These are phyloP conservation scores for Felis chaus DNA, from an alignment of 2,113 vertebrate genomes.

Conservation along the genomic window DNA sequence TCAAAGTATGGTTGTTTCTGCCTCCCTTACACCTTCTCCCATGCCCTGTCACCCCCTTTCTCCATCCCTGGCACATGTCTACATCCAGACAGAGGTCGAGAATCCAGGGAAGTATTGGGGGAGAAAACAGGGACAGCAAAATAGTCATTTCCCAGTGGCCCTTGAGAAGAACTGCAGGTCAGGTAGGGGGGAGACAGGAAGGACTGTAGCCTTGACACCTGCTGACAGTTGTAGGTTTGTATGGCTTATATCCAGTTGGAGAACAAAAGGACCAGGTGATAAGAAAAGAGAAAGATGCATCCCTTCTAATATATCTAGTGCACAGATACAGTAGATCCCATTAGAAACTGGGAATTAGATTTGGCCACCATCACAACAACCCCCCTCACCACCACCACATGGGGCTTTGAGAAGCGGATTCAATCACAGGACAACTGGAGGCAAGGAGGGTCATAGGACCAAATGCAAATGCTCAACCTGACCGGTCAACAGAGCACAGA, in stretches of 20 bases:
- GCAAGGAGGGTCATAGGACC: fast-evolving
- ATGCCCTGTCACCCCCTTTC: not conserved
- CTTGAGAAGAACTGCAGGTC: not conserved
- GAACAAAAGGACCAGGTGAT: not conserved
- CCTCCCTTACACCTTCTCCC: not conserved
- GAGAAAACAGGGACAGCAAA: not conserved
- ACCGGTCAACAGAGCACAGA: not conserved
- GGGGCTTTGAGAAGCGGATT: not conserved
- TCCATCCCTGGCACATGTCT: not conserved
- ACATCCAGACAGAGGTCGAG: not conserved
- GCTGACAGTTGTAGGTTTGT: not conserved
- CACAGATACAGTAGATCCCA: not conserved
- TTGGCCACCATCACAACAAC: not conserved
- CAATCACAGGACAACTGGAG: not conserved
- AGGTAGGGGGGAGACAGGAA: not conserved
- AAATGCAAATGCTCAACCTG: not conserved
- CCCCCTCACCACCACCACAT: too few species aligned
- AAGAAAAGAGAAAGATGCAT: not conserved
- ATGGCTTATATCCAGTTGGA: not conserved
- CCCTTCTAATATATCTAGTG: not conserved
- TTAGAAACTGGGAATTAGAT: not conserved
- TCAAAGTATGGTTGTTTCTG: not conserved
- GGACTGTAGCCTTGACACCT: not conserved
- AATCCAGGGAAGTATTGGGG: not conserved
- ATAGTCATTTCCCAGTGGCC: not conserved